Percentiles rank a stretch among this genome's conserved stretches.
Evolutionary conservation across 2,797 vertebrate species (phyloP).

Genomic region (Tauraco hartlaubi): DNA sequence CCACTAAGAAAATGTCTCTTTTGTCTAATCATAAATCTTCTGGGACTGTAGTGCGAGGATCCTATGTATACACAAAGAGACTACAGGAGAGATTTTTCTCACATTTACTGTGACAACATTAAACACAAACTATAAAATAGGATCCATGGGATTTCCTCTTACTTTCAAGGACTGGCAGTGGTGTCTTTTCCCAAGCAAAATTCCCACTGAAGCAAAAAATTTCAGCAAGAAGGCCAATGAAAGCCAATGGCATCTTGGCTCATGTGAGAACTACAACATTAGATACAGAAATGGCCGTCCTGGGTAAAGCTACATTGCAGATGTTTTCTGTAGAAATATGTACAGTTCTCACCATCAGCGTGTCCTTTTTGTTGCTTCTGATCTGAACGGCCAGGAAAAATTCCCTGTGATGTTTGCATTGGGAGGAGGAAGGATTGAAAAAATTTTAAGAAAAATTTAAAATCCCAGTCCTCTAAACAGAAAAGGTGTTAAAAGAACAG

Average conservation of each 20-base stretch:
- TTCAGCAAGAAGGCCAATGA: not conserved
- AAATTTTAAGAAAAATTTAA: not conserved
- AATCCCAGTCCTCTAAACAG: not conserved
- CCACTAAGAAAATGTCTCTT: not conserved
- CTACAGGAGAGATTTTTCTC: not conserved
- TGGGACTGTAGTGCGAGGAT: not conserved
- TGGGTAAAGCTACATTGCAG: not conserved
- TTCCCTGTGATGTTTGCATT: not conserved
- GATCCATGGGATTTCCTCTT: not conserved
- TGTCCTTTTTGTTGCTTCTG: not conserved
- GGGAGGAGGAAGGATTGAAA: not conserved
- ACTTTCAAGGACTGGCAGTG: not conserved
- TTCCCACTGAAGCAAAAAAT: not conserved
- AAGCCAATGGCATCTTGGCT: not conserved
- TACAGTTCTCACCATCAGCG: not conserved
- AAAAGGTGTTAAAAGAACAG: not conserved
- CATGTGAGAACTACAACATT: not conserved
- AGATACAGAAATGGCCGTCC: not conserved
- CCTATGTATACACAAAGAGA: not conserved
- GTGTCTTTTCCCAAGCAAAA: not conserved
- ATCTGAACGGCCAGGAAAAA: not conserved
- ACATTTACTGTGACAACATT: not conserved
- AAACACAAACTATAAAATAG: constrained; percentile 9
- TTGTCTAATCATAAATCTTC: constrained; percentile 10
- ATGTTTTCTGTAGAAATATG: not conserved